These are phyloP conservation scores for Magallana ariakensis DNA, from an alignment of 1,140 invertebrate species.

Conservation along the genomic window DNA sequence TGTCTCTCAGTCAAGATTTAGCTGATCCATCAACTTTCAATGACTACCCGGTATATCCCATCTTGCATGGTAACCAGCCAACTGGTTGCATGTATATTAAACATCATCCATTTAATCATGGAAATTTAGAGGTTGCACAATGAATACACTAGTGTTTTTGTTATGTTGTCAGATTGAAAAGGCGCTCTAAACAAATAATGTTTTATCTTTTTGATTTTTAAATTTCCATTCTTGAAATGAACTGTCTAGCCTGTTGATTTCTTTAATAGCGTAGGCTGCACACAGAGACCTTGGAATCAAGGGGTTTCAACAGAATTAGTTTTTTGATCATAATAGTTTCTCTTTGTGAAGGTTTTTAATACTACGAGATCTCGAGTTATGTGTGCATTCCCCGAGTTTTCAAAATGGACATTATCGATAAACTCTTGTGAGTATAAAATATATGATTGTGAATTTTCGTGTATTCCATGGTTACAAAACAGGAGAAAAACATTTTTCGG, in stretches of 20 bases:
- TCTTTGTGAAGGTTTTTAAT: background rate
- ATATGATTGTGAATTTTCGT: background rate
- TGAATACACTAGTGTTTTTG: background rate
- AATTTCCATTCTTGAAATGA: conserved; percentile 25
- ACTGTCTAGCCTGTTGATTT: conserved; percentile 11
- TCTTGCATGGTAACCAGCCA: background rate
- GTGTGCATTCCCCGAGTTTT: background rate
- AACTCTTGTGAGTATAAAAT: background rate
- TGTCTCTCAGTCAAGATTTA: background rate
- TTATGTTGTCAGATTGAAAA: background rate
- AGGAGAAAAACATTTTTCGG: too few species aligned
- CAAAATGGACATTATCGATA: conserved; percentile 12
- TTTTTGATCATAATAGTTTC: conserved; percentile 32
- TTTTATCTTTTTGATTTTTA: conserved; percentile 30
- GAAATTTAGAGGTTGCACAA: too few species aligned
- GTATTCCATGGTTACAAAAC: background rate
- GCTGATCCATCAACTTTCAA: background rate
- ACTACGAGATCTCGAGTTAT: background rate
- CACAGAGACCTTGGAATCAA: background rate
- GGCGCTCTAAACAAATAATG: background rate
- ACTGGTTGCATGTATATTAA: conserved; percentile 21
- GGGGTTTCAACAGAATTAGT: conserved; percentile 20
- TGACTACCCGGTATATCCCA: background rate
- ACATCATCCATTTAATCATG: background rate
- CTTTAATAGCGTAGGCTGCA: conserved; percentile 19